phyloP scores from a whole-genome alignment of 2,797 vertebrate genomes.

The Rhadinocentrus ornatus region DNA sequence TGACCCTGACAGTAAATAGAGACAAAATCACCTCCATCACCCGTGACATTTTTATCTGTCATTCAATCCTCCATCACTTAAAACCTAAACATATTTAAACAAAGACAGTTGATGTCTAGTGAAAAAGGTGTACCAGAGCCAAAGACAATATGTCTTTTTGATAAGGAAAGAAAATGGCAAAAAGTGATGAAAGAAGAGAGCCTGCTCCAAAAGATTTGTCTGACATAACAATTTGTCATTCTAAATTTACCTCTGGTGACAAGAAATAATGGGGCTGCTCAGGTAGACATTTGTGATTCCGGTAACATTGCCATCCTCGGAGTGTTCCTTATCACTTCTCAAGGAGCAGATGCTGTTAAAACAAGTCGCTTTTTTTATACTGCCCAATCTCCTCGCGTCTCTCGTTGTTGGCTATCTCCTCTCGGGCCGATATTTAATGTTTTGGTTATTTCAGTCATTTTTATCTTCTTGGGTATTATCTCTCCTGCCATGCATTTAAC shows the following conservation, averaged over 20 bases:
- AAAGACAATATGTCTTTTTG: constrained; percentile 69
- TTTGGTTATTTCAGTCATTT: constrained; percentile 73
- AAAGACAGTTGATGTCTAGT: constrained; percentile 34
- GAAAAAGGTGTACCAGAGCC: constrained; percentile 42
- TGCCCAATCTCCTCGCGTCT: constrained; percentile 37
- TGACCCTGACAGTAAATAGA: constrained; percentile 36
- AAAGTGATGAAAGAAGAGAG: constrained; percentile 38
- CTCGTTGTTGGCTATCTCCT: constrained; percentile 57
- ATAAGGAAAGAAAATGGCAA: constrained; percentile 58
- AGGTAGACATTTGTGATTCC: constrained; percentile 73
- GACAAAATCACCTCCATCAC: constrained; percentile 54
- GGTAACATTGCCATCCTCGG: constrained; percentile 44
- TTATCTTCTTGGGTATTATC: constrained; percentile 76
- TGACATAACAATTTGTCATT: constrained; percentile 77
- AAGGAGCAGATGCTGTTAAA: constrained; percentile 64
- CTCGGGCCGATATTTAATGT: constrained; percentile 68
- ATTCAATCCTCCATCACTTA: constrained; percentile 31
- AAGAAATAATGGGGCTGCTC: constrained; percentile 72
- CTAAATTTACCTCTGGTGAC: constrained; percentile 72
- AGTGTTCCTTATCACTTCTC: constrained; percentile 70
- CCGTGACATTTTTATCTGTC: constrained; percentile 37
- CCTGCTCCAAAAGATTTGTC: constrained; percentile 45
- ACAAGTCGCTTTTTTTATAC: constrained; percentile 43
- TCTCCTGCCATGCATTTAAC: constrained; percentile 47
- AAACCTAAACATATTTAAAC: constrained; percentile 52